phyloP scores from a whole-genome alignment of 2,888 invertebrate genomes.

The Limenitis camilla region DNA sequence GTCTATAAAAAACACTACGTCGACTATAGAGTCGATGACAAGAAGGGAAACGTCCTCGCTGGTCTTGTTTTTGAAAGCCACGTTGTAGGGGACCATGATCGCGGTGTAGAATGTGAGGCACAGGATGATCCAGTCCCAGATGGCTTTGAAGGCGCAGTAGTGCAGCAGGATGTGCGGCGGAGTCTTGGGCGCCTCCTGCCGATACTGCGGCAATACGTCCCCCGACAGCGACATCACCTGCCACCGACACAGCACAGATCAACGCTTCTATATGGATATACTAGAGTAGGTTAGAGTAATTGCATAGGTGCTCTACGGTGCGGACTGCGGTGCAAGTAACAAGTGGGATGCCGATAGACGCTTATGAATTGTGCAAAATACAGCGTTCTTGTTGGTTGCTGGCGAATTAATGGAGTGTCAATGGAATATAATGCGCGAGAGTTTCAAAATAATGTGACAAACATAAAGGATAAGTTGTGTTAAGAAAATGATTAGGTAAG shows the following conservation, averaged over 20 bases:
- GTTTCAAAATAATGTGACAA: no score
- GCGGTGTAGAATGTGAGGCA: constrained; percentile 99
- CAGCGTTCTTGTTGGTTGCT: no score
- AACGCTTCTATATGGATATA: no score
- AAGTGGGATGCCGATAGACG: no score
- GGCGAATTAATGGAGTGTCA: no score
- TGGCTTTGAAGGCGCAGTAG: constrained; percentile 99
- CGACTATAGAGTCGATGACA: constrained; percentile 98
- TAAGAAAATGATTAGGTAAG: no score
- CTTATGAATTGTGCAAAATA: no score
- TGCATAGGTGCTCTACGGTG: no score
- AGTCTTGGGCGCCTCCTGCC: constrained; percentile 99
- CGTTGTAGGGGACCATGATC: constrained; percentile 99
- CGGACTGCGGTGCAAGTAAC: no score
- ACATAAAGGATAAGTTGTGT: no score
- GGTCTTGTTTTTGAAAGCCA: constrained; percentile 99
- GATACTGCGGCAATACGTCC: constrained; percentile 98
- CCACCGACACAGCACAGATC: constrained; percentile 18
- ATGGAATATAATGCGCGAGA: no score
- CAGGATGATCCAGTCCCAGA: constrained; percentile 99
- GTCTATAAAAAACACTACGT: constrained; percentile 99
- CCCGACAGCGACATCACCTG: constrained; percentile 94
- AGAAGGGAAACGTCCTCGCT: constrained; percentile 95
- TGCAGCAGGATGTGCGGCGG: constrained; percentile 99
- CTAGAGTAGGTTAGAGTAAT: no score